Evolutionary conservation across 2,888 invertebrate species (phyloP).

Genomic region (Caenorhabditis sp.): DNA sequence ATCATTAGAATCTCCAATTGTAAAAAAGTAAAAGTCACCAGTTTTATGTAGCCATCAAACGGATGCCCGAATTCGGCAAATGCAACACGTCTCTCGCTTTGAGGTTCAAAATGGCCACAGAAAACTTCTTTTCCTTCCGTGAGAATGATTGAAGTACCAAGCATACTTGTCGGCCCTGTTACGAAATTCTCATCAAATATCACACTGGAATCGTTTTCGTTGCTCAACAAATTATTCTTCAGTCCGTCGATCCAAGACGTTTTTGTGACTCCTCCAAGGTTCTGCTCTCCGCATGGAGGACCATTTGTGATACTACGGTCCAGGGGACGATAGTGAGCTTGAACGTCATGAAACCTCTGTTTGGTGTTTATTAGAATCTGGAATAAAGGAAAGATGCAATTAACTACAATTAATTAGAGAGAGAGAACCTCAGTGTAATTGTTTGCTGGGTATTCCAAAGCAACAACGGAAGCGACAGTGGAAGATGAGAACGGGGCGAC

Average conservation of each 20-base stretch:
- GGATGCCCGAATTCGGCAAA: conserved; percentile 68
- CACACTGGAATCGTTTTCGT: conserved; percentile 68
- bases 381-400: too few relatives aligned
- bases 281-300: conserved; percentile 72
- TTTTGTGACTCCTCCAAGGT: conserved; percentile 65
- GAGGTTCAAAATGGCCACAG: conserved; percentile 71
- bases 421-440: conserved; percentile 72
- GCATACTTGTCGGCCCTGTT: conserved; percentile 63
- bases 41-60: conserved; percentile 67
- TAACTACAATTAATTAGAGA: too few relatives aligned
- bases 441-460: conserved; percentile 75
- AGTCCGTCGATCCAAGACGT: conserved; percentile 61
- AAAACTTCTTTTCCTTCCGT: conserved; percentile 66
- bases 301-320: conserved; percentile 71
- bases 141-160: conserved; percentile 53
- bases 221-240: conserved; percentile 46
- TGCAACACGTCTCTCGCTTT: conserved; percentile 58
- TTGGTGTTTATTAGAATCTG: conserved; percentile 73
- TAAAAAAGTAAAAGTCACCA: conserved; percentile 47
- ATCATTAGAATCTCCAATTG: background rate
- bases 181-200: conserved; percentile 67
- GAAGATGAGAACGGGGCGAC: conserved; percentile 62
- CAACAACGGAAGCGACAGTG: conserved; percentile 72
- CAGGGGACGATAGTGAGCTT: conserved; percentile 68
- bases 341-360: conserved; percentile 59